Percentiles rank a stretch among this genome's conserved stretches.
Evolutionary conservation across 2,888 invertebrate species (phyloP).

Genomic region (Elegia similella): DNA sequence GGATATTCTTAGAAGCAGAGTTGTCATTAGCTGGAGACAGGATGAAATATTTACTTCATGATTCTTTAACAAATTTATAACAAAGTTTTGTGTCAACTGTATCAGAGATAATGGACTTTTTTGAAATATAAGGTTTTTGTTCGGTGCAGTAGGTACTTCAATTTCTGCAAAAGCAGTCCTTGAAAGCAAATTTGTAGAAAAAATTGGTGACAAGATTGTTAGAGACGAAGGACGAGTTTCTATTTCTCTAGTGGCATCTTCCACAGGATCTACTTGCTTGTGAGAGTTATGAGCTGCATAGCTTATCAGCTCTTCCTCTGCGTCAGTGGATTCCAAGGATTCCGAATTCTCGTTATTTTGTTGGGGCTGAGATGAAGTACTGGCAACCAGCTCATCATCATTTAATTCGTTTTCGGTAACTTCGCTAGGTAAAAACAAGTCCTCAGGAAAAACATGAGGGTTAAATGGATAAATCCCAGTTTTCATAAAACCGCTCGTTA

Average conservation of each 20-base stretch:
- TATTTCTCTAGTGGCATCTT: background rate
- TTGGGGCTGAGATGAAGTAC: slow-evolving; percentile 22
- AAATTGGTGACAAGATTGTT: background rate
- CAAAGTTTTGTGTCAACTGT: background rate
- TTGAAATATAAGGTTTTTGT: background rate
- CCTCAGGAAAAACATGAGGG: slow-evolving; percentile 23
- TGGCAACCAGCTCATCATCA: slow-evolving; percentile 20
- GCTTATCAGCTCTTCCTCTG: background rate
- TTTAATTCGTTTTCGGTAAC: slow-evolving; percentile 24
- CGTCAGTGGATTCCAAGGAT: slow-evolving; percentile 22
- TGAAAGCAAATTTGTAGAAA: background rate
- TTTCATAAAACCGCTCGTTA: slow-evolving; percentile 28
- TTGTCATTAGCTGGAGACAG: background rate
- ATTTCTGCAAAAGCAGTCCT: background rate
- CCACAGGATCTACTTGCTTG: background rate
- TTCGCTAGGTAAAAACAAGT: slow-evolving; percentile 23
- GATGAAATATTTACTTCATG: background rate
- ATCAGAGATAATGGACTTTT: background rate
- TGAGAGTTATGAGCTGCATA: background rate
- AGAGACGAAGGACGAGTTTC: background rate
- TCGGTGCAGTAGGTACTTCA: background rate
- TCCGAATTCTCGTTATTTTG: slow-evolving; percentile 20
- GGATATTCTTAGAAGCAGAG: background rate
- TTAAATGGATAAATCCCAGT: slow-evolving; percentile 24
- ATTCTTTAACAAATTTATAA: background rate